phyloP scores from a whole-genome alignment of 2,797 vertebrate species.

The Sternarchorhynchus goeldii region DNA sequence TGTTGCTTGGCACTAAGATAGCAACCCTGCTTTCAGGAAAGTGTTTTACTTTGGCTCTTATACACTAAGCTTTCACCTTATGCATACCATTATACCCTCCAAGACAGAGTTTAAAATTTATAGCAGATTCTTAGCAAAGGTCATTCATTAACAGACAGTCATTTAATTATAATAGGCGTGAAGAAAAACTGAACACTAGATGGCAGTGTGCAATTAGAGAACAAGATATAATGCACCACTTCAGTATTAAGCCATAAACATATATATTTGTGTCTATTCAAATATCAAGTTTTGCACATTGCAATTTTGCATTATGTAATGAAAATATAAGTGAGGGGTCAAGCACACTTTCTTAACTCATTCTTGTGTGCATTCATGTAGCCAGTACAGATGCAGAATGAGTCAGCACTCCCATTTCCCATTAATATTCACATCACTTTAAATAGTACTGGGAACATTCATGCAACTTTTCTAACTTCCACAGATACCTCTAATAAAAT shows the following conservation, averaged over 20 bases:
- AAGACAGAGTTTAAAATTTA: neutral
- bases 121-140: neutral
- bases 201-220: constrained; percentile 57
- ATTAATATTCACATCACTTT: constrained; percentile 52
- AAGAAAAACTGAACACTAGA: constrained; percentile 56
- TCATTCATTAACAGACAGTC: neutral
- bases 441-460: constrained; percentile 33
- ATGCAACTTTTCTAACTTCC: constrained; percentile 44
- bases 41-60: neutral
- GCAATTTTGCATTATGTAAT: constrained; percentile 36
- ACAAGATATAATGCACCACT: constrained; percentile 59
- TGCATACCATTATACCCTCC: neutral
- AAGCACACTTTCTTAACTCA: neutral
- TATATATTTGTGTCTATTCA: neutral
- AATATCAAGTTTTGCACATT: constrained; percentile 48
- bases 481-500: constrained; percentile 34
- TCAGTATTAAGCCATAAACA: constrained; percentile 37
- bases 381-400: constrained; percentile 42
- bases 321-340: neutral
- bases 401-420: constrained; percentile 50
- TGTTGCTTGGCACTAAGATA: neutral
- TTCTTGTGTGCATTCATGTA: constrained; percentile 6
- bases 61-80: neutral
- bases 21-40: neutral
- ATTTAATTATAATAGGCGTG: neutral